Base-by-base conservation (phyloP, 2,113 vertebrate species). In the Conger conger region DNA sequence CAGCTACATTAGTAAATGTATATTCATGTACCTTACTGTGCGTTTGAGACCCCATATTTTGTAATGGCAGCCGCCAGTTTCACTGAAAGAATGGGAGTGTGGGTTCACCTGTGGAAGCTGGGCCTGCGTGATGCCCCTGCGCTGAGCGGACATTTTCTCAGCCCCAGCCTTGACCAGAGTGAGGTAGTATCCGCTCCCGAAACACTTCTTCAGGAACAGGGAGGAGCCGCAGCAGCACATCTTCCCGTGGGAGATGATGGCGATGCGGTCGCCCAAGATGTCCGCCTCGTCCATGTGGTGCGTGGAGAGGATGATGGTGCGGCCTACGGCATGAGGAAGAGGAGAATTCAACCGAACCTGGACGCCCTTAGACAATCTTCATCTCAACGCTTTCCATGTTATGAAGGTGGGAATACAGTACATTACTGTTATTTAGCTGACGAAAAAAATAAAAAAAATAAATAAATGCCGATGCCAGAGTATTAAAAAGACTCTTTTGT, bases 221-320 rank as follows among this genome's bases (percentile, higher is more conserved):
- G 98, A 97, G 73, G 98, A 99, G 50, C 98, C 98, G n/a, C 97
- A 96, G 87, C 98, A 99, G 77, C 97, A 97, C 88, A 99, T 92
- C 88, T 95, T 97, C 81, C 98, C 98, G 0, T 97, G 95, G 86
- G 98, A 98, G 90, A 99, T 99, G 57, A 99, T 99, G 88, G 98
- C 97, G 63, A 99, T 97, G 20, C 97, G 94, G 82, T 99, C 98
- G 0, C 98, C 98, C 0, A 99, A 88, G 87, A 99, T 97, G 90
- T 99, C 98, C 0, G 98, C 98, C 86, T 99, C 98, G 16, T 99
- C 98, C 98, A 99, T 99, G 93, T 99, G 98, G 86, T 99, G 98
- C 0, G 98, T 99, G 16, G 97, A 99, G 6, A 99, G 92, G 87
- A 99, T 98, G 86, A 99, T 99, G 50, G 98, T 99, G 80, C 97